phyloP scores from a whole-genome alignment of 2,888 invertebrate species.

The Dioctria rufipes region DNA sequence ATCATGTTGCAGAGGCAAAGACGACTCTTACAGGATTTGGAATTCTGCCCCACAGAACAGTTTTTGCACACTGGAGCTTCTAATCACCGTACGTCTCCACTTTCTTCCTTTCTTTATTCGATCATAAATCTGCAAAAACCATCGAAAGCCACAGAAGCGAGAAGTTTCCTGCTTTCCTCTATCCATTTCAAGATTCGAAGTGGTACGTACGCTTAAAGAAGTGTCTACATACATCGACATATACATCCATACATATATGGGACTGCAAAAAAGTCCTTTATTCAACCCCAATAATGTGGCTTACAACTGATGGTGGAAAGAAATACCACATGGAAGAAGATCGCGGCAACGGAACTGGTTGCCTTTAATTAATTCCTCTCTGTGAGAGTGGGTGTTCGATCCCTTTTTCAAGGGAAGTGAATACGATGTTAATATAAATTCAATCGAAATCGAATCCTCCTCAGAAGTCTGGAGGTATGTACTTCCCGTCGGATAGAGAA shows the following conservation, averaged over 20 bases:
- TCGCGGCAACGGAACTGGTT: slow-evolving; percentile 39
- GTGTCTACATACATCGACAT: no score
- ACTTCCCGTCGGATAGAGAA: slow-evolving; percentile 1
- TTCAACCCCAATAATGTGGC: slow-evolving; percentile 50
- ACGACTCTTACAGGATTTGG: background rate
- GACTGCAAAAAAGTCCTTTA: slow-evolving; percentile 22
- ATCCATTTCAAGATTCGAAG: background rate
- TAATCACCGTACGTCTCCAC: slow-evolving; percentile 19
- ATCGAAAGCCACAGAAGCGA: slow-evolving; percentile 38
- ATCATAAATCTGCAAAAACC: slow-evolving; percentile 50
- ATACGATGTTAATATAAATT: slow-evolving; percentile 48
- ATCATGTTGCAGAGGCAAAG: background rate
- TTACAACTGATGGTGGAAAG: slow-evolving; percentile 17
- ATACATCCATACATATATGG: background rate
- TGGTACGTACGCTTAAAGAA: background rate
- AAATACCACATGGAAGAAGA: slow-evolving; percentile 29
- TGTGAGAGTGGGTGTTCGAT: slow-evolving; percentile 5
- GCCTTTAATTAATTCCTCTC: slow-evolving; percentile 51
- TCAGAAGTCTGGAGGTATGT: slow-evolving; percentile 10
- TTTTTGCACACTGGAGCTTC: background rate
- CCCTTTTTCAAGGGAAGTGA: background rate
- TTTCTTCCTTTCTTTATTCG: slow-evolving; percentile 26
- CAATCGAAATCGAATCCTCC: slow-evolving; percentile 46
- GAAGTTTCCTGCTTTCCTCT: slow-evolving; percentile 25
- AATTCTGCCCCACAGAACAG: background rate